Base-by-base conservation (phyloP, 1,140 invertebrate species). In the Conus betulinus region DNA sequence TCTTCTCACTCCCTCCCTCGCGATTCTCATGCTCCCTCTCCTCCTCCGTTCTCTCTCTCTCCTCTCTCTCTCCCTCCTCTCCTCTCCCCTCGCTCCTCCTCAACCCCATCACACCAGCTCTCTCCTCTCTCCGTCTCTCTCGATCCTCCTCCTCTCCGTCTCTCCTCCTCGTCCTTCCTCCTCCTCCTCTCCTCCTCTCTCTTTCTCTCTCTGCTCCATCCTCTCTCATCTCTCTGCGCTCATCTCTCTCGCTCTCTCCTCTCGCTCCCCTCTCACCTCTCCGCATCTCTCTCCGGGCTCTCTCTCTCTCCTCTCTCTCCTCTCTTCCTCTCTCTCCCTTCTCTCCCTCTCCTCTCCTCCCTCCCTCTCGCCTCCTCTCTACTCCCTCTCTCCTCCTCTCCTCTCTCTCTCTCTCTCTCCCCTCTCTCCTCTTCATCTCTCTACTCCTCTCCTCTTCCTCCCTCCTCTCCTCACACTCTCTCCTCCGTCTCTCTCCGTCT, bases 171-270 rank as follows among this genome's bases (percentile, higher is more conserved):
- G n/a, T 74, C 71, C 6, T 6, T 74, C 71, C 57, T 60, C 57
- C 74, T 78, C 74, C 39, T 17, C 17, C 27, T 27, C 27, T 78
- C 25, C 39, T 25, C 39, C 25, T 78, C 25, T 78, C 25, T 78
- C 7, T 78, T 7, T 78, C 5, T 78, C 25, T 27, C 27, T 39
- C 74, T 74, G n/a, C n/a, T n/a, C n/a, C n/a, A n/a, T n/a, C n/a
- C 71, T 74, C 71, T 74, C 71, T 74, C 71, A n/a, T 74, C 71
- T 74, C 71, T 74, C n/a, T n/a, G n/a, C n/a, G n/a, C n/a, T 25
- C 71, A n/a, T n/a, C n/a, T n/a, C n/a, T n/a, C n/a, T 13, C 55
- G 55, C 13, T 57, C 55, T 57, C 55, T 57, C n/a, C n/a, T n/a
- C n/a, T n/a, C 55, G 6, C 55, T 71, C 17, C 20, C 17, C n/a